A percentile compares a stretch with the other conserved stretches of the same genome.
These are phyloP conservation scores for Etia nguti DNA, from an alignment of 2,113 vertebrate species.

Conservation along the genomic window DNA sequence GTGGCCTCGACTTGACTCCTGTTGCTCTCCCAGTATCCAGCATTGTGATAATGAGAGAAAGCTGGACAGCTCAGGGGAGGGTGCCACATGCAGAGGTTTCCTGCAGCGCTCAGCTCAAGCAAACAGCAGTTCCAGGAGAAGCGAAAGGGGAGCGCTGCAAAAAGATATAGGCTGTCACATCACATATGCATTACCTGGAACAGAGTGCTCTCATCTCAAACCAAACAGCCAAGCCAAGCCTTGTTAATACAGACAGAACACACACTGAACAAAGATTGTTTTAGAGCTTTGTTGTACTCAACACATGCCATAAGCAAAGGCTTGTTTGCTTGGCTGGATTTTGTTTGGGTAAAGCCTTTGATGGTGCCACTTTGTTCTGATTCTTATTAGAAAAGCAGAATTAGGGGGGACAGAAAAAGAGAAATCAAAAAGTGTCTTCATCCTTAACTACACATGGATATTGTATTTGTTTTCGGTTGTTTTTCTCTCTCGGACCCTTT, in stretches of 20 bases:
- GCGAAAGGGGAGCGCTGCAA: not conserved
- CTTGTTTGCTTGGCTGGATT: conserved; percentile 13
- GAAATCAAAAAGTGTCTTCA: not conserved
- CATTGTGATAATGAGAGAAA: not conserved
- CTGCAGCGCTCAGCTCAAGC: conserved; percentile 23
- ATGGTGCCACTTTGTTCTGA: not conserved
- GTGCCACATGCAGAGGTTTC: not conserved
- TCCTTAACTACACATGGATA: not conserved
- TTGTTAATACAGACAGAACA: conserved; percentile 9
- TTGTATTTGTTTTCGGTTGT: not conserved
- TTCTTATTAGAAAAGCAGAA: conserved; percentile 24
- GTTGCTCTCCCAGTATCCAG: not conserved
- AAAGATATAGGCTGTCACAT: conserved; percentile 23
- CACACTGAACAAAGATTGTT: conserved; percentile 10
- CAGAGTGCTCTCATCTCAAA: conserved; percentile 10
- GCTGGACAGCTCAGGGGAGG: not conserved
- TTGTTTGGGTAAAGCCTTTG: not conserved
- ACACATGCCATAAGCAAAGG: not conserved
- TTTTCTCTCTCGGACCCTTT: not conserved
- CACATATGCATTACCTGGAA: conserved; percentile 12
- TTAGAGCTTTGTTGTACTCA: conserved; percentile 13
- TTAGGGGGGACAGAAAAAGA: not conserved
- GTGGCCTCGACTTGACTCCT: not conserved
- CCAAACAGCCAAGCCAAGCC: not conserved
- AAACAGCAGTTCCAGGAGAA: conserved; percentile 7